phyloP scores from a whole-genome alignment of 2,888 invertebrate genomes.

The Phorcus lineatus region DNA sequence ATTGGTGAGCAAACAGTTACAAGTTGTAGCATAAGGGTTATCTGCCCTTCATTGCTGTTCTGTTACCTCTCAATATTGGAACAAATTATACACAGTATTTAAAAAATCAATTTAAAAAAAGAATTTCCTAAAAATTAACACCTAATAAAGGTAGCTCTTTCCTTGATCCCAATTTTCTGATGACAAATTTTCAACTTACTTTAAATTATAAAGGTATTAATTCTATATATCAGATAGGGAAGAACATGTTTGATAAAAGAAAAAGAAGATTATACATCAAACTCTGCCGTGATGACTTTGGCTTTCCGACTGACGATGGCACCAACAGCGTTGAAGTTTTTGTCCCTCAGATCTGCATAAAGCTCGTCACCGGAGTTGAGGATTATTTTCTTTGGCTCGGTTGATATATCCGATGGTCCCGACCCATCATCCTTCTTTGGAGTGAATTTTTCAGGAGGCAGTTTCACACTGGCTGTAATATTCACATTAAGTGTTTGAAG shows the following conservation, averaged over 20 bases:
- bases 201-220: too few relatives aligned
- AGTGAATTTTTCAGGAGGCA: slow-evolving; percentile 90
- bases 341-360: slow-evolving; percentile 92
- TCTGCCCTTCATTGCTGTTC: too few relatives aligned
- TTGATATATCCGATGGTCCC: slow-evolving; percentile 79
- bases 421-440: slow-evolving; percentile 81
- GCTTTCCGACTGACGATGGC: slow-evolving; percentile 90
- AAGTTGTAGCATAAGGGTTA: not conserved
- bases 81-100: too few relatives aligned
- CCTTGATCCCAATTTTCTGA: too few relatives aligned
- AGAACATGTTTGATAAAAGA: too few relatives aligned
- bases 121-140: too few relatives aligned
- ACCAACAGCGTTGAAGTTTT: slow-evolving; percentile 93
- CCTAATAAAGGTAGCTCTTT: too few relatives aligned
- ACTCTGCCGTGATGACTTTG: slow-evolving; percentile 88
- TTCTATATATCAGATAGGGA: too few relatives aligned
- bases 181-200: too few relatives aligned
- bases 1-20: too few relatives aligned
- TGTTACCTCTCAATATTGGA: too few relatives aligned
- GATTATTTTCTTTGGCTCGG: slow-evolving; percentile 83
- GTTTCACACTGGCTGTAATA: slow-evolving; percentile 83
- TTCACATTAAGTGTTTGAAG: not conserved
- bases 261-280: slow-evolving; percentile 76
- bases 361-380: slow-evolving; percentile 93
- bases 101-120: too few relatives aligned